Percentiles rank a stretch among this genome's conserved stretches.
Conservation (phyloP, 2,888 invertebrate genomes). For the Dusona sp. region DNA sequence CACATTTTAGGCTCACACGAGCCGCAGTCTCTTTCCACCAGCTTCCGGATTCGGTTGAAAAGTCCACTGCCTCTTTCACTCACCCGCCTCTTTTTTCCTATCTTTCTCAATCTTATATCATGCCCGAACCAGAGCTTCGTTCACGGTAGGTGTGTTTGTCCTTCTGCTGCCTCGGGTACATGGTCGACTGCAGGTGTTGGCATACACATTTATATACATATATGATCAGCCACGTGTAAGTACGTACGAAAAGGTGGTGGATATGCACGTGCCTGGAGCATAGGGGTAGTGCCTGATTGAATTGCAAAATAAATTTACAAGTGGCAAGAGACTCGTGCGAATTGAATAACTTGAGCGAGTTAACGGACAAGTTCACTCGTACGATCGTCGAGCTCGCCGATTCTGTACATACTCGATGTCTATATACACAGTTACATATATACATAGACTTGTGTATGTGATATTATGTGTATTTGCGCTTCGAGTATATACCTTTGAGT, state of each 20-base stretch:
- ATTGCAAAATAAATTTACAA: conserved; percentile 78
- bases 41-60: conserved; percentile 30
- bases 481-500: conserved; percentile 15
- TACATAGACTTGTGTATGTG: neutral
- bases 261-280: conserved; percentile 60
- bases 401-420: conserved; percentile 12
- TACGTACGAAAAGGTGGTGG: conserved; percentile 53
- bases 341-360: conserved; percentile 78
- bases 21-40: conserved; percentile 49
- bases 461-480: conserved; percentile 31
- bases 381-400: conserved; percentile 54
- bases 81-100: conserved; percentile 28
- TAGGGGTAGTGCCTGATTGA: conserved; percentile 73
- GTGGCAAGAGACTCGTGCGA: conserved; percentile 73
- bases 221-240: conserved; percentile 41
- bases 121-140: neutral
- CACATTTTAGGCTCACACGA: conserved; percentile 64
- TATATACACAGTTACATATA: neutral
- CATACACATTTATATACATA: conserved; percentile 45
- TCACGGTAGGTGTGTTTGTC: conserved; percentile 43
- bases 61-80: conserved; percentile 43
- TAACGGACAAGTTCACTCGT: conserved; percentile 70
- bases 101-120: conserved; percentile 53
- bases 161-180: conserved; percentile 21
- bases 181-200: conserved; percentile 1